phyloP scores from a whole-genome alignment of 2,113 vertebrate species.

The Mirza zaza region DNA sequence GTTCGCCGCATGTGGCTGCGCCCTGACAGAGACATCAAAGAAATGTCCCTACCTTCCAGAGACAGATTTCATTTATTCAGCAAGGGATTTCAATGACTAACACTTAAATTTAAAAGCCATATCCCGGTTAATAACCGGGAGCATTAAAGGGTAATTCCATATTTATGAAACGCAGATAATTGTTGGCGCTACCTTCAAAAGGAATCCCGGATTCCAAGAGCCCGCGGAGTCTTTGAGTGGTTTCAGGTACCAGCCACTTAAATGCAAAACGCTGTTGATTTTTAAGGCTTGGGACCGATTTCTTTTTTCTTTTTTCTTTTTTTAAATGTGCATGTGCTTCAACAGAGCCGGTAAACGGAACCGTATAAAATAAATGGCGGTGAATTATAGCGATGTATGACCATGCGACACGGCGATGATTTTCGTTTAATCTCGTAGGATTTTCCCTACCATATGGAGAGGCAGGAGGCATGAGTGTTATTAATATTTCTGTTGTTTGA shows the following conservation, averaged over 20 bases:
- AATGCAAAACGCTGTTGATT: neutral
- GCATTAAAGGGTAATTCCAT: neutral
- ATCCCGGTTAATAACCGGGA: neutral
- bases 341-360: no score
- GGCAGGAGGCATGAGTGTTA: neutral
- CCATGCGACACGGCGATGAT: neutral
- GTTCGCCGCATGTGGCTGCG: neutral
- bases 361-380: neutral
- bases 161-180: neutral
- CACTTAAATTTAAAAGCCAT: neutral
- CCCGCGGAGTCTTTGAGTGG: accelerated
- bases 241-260: neutral
- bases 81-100: neutral
- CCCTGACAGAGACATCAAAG: neutral
- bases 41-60: accelerated
- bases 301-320: no score
- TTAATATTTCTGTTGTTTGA: no score
- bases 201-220: neutral
- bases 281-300: neutral
- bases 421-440: neutral
- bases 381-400: neutral
- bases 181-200: neutral
- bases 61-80: neutral
- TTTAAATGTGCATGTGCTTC: neutral
- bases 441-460: neutral